Evolutionary conservation across 1,140 invertebrate genomes (phyloP).

Genomic region (Oncopodura yosiiana): DNA sequence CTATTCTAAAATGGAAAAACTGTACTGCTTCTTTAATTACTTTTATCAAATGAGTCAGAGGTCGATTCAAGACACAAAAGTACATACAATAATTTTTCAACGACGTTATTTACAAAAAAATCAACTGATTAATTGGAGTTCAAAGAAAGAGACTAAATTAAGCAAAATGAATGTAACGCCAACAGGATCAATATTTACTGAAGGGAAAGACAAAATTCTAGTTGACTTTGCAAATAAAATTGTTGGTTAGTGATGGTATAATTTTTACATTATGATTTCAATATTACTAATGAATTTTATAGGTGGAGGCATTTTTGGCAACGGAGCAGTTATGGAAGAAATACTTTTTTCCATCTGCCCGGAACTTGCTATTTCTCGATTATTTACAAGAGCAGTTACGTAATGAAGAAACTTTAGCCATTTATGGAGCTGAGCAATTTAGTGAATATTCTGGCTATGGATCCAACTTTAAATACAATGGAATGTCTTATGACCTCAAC

Average conservation of each 20-base stretch:
- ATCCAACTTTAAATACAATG: constrained; percentile 64
- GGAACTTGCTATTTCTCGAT: constrained; percentile 74
- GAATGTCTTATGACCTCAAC: too few relatives aligned
- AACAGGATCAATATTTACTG: too few relatives aligned
- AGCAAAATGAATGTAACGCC: too few relatives aligned
- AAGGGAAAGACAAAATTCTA: constrained; percentile 71
- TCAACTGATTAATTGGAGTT: too few relatives aligned
- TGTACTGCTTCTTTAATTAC: too few relatives aligned
- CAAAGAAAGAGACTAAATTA: too few relatives aligned
- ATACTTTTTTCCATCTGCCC: constrained; percentile 94
- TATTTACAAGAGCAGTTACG: constrained; percentile 75
- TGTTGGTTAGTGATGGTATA: too few relatives aligned
- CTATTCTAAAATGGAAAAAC: too few relatives aligned
- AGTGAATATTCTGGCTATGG: constrained; percentile 80
- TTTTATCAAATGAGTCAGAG: too few relatives aligned
- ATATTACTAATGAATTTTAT: constrained; percentile 16
- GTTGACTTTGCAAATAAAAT: constrained; percentile 39
- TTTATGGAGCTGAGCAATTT: constrained; percentile 61
- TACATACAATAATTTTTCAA: too few relatives aligned
- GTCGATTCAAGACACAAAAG: too few relatives aligned
- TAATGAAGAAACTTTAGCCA: constrained; percentile 64
- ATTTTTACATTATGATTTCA: background rate
- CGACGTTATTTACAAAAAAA: too few relatives aligned
- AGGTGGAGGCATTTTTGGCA: constrained; percentile 82
- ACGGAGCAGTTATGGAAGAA: constrained; percentile 94